Evolutionary conservation across 35 echinoderm and acorn worm species (phyloP).

Genomic region (Ptychodera flava): DNA sequence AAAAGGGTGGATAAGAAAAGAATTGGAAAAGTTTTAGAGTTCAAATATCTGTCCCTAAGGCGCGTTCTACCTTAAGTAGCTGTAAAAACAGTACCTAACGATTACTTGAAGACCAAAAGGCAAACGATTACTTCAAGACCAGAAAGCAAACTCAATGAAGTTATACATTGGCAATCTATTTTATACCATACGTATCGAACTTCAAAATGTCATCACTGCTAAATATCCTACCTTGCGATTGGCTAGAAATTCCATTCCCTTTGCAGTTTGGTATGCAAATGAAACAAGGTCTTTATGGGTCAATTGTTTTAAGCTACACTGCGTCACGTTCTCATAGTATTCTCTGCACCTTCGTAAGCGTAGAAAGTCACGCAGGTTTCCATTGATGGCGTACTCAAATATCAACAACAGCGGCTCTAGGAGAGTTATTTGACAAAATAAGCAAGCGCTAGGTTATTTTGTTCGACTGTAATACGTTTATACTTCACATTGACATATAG

Average conservation of each 20-base stretch:
- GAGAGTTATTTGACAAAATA: no score
- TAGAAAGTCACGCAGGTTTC: constrained; percentile 86
- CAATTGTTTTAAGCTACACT: constrained; percentile 32
- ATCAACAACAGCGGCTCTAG: constrained; percentile 83
- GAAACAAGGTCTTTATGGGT: constrained; percentile 92
- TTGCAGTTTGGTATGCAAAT: constrained; percentile 80
- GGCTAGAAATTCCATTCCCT: constrained; percentile 95
- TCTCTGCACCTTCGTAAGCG: constrained; percentile 57
- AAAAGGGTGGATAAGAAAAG: no score
- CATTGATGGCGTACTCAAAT: constrained; percentile 83
- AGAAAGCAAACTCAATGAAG: neutral
- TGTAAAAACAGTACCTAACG: neutral
- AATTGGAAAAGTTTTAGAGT: no score
- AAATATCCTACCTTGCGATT: constrained; percentile 75
- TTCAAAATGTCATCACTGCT: no score
- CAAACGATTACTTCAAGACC: neutral
- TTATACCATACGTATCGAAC: no score
- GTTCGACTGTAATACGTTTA: no score
- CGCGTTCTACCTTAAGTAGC: neutral
- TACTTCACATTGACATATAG: no score
- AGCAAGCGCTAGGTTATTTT: no score
- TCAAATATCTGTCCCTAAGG: no score
- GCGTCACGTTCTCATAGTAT: constrained; percentile 15
- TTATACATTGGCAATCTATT: no score
- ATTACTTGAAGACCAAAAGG: neutral